Evolutionary conservation across 2,888 invertebrate species (phyloP), one percentile per base, ranked within the genome.

Genomic region (Phanerotoma sp.): DNA sequence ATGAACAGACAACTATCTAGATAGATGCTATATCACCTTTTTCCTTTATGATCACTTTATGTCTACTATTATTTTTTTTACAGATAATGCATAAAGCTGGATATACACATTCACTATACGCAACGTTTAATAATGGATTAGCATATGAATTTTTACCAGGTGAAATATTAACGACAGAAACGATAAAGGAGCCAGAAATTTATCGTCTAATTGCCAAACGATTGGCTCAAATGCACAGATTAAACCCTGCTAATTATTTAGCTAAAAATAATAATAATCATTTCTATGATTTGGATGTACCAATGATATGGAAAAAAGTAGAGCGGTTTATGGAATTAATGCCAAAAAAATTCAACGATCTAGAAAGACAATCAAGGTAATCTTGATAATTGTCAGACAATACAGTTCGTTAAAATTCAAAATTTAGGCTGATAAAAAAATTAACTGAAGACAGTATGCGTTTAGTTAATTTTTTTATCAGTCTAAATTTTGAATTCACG

Each of bases 121-220:
- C 92, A 45, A 87, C 89, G 42, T 98, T 98, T 79, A 83, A 87
- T 66, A 99, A 99, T 82, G 98, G 98, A 10, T 81, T 98, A 62
- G 91, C 89, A 35, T 98, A 97, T 77, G 88, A 93, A 76, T 93
- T 85, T 75, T 84, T 89, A 61, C 88, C 90, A 61, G 98, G 98
- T 41, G 82, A 82, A 56, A 89, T 89, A n/a, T 78, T 93, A 16
- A 86, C 83, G 58, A 78, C 81, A 15, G 81, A 85, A 37, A 83
- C 83, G 59, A 88, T 91, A 5, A 76, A 81, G 49, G 76, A 84
- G 61, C 83, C 84, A 9, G 80, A 83, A 64, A 82, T 93, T 62
- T 91, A 88, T 81, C 80, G 81, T 30, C 78, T 91, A 58, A 85
- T 97, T 11, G 93, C 95, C 0, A 81, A 79, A 64, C 86, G 88